Base-by-base conservation (phyloP, 2,113 vertebrate genomes). In the Megaceryle maxima region DNA sequence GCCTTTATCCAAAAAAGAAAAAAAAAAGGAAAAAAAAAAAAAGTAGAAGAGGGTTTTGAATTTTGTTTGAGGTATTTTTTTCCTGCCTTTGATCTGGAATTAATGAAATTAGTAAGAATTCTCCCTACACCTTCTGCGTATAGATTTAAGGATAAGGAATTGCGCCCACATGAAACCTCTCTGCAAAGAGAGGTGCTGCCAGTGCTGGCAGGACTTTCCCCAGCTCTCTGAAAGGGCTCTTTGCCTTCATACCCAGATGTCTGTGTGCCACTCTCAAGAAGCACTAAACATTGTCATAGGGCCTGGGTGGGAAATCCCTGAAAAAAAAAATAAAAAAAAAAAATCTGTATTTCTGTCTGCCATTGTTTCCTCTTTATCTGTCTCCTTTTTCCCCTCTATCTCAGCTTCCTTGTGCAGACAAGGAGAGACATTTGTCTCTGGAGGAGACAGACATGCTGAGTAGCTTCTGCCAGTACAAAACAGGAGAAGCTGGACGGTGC, bases 401-500 rank as follows among this genome's bases (percentile, higher is more conserved):
- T 74, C 35, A 10, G 44, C 26, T 69, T 56, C 33, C 48, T 44
- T 16, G 69, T 41, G 22, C 82, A n/a, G 39, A 73, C 87, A 66
- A 59, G 22, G 81, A 6, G 64, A 1, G 9, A 2, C 1, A 0
- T 39, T 51, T 0, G 0, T 72, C 69, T 46, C 66, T 18, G 82
- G 63, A 44, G 31, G 60, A 76, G 82, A 4, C 9, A 7, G 57
- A 13, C 3, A 0, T 1, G 31, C 46, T 1, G 0, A 41, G 44
- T 13, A 56, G 55, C 55, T 86, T 22, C 76, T 70, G 68, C 11
- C 64, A 20, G 48, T 2, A 63, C 16, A 0, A 39, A 56, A 7
- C 1, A 16, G 0, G 8, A 75, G 86, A 20, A 21, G 37, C 53
- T 50, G 79, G 56, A 13, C 0, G 0, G 5, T 8, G 66, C 29